Conservation (phyloP, 23 tunicate species). For the Corella eumyota region DNA sequence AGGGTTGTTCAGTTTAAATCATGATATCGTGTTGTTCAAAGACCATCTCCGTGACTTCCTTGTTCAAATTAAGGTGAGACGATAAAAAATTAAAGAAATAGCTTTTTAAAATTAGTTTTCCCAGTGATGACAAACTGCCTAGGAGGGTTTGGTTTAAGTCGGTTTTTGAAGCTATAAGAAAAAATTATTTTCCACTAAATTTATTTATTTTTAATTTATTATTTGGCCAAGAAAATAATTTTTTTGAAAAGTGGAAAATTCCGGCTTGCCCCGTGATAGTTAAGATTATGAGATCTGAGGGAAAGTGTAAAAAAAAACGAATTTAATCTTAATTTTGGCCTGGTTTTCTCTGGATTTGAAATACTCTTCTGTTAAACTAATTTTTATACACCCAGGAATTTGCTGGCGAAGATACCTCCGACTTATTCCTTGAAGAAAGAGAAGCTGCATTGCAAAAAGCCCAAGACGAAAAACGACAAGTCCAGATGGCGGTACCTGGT, state of each 20-base stretch:
- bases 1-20: slow-evolving; percentile 93
- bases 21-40: slow-evolving; percentile 90
- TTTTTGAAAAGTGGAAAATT: no score
- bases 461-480: slow-evolving; percentile 80
- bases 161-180: no score
- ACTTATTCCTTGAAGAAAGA: slow-evolving; percentile 86
- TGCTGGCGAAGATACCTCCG: slow-evolving; percentile 96
- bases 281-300: no score
- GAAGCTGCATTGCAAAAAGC: slow-evolving; percentile 74
- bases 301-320: no score
- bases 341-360: no score
- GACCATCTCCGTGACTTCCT: slow-evolving; percentile 98
- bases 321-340: no score
- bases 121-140: background rate
- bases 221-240: background rate
- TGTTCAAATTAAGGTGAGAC: slow-evolving; percentile 91
- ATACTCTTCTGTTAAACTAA: background rate
- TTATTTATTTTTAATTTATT: no score
- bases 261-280: no score
- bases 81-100: no score
- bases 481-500: slow-evolving; percentile 88
- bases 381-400: slow-evolving; percentile 50
- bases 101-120: background rate
- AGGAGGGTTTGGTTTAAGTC: no score
- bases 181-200: no score